Conservation (phyloP, 2,797 vertebrate genomes). For the Rhinoraja longicauda region DNA sequence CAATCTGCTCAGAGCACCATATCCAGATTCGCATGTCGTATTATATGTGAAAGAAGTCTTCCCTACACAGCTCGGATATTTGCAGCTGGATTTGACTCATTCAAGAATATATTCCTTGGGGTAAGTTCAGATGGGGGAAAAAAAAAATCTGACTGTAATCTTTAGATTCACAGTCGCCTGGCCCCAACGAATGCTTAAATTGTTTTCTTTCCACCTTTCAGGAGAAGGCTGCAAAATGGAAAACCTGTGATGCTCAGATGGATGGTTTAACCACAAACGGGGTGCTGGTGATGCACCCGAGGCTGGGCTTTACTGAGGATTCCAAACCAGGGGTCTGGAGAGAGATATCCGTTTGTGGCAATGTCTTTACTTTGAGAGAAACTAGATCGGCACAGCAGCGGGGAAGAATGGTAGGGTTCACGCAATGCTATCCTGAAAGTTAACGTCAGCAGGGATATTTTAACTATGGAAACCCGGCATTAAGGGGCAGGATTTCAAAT, state of each 20-base stretch:
- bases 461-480: neutral
- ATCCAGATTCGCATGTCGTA: slow-evolving; percentile 94
- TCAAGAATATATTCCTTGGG: slow-evolving; percentile 98
- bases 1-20: slow-evolving; percentile 97
- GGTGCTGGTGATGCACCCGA: slow-evolving; percentile 95
- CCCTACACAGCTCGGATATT: slow-evolving; percentile 93
- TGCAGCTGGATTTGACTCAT: slow-evolving; percentile 94
- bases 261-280: slow-evolving; percentile 95
- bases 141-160: neutral
- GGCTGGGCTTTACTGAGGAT: slow-evolving; percentile 89
- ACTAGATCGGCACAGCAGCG: slow-evolving; percentile 94
- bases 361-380: slow-evolving; percentile 90
- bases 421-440: neutral
- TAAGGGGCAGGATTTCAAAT: neutral
- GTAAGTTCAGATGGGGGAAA: slow-evolving; percentile 64
- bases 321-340: slow-evolving; percentile 97
- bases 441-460: neutral
- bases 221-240: slow-evolving; percentile 98
- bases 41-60: slow-evolving; percentile 89
- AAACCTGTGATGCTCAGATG: slow-evolving; percentile 89
- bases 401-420: slow-evolving; percentile 83
- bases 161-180: neutral
- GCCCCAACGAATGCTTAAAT: slow-evolving; percentile 38
- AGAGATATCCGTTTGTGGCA: slow-evolving; percentile 95
- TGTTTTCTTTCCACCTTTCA: slow-evolving; percentile 49